Percentiles rank a stretch among this genome's conserved stretches.
Conservation (phyloP, 2,113 vertebrate species). For the Bos taurus region DNA sequence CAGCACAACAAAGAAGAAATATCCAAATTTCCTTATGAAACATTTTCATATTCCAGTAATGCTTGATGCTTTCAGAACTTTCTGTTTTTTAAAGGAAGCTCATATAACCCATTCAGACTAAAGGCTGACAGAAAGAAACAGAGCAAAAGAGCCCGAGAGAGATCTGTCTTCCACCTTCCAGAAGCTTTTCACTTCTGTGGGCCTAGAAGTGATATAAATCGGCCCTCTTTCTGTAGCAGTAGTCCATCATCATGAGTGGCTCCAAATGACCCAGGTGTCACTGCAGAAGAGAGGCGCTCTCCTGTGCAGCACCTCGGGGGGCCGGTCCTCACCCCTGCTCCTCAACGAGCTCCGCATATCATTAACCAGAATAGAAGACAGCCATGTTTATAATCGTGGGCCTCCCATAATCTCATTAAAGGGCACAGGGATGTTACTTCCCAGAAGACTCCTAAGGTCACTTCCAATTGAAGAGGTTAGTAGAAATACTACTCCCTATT, state of each 20-base stretch:
- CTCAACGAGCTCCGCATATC: neutral
- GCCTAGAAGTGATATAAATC: neutral
- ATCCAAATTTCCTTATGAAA: neutral
- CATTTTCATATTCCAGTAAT: neutral
- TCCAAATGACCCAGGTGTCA: neutral
- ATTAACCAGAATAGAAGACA: constrained; percentile 45
- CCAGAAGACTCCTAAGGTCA: neutral
- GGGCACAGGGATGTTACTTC: neutral
- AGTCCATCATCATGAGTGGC: neutral
- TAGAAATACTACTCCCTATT: neutral
- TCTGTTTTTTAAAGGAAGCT: neutral
- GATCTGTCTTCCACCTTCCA: neutral
- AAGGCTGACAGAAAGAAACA: neutral
- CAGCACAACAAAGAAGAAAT: neutral
- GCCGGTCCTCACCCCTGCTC: neutral
- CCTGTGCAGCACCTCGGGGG: neutral
- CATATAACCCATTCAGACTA: neutral
- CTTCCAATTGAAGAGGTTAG: neutral
- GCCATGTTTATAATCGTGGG: neutral
- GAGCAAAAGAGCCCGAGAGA: neutral
- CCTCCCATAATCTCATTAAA: neutral
- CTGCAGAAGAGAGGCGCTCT: neutral
- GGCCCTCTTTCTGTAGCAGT: neutral
- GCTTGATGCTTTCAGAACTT: neutral
- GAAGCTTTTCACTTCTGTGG: neutral